Conservation (phyloP, 2,888 invertebrate species). For the Conus canariensis region DNA sequence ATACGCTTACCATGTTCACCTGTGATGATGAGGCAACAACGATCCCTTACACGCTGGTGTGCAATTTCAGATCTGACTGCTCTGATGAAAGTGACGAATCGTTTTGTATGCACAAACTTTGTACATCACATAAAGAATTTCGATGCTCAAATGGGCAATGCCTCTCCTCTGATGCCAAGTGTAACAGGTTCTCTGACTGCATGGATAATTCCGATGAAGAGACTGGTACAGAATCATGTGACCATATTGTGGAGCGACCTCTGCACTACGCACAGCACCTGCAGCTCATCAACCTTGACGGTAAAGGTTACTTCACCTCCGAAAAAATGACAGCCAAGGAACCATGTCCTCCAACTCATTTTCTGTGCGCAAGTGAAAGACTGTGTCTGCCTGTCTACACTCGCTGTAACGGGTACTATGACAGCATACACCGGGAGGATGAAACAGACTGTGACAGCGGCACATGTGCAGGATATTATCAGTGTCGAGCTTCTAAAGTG, state of each 20-base stretch:
- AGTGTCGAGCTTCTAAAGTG: not conserved
- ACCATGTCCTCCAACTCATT: constrained; percentile 24
- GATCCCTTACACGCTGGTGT: not conserved
- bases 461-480: constrained; percentile 16
- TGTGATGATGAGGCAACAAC: not conserved
- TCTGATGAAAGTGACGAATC: constrained; percentile 14
- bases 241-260: not conserved
- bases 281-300: not conserved
- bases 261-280: not conserved
- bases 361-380: not conserved
- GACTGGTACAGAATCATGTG: not conserved
- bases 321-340: not conserved
- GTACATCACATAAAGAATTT: not conserved
- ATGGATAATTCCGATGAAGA: constrained; percentile 17
- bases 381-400: constrained; percentile 28
- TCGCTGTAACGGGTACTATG: constrained; percentile 14
- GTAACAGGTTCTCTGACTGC: constrained; percentile 5
- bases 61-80: constrained; percentile 15
- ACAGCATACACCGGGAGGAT: constrained; percentile 19
- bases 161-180: not conserved
- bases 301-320: not conserved
- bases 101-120: not conserved
- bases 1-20: constrained; percentile 7
- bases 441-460: constrained; percentile 21
- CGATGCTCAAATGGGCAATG: constrained; percentile 8